Percentiles rank a stretch among this genome's conserved stretches.
Conservation (phyloP, 2,113 vertebrate genomes). For the Rattus rattus region DNA sequence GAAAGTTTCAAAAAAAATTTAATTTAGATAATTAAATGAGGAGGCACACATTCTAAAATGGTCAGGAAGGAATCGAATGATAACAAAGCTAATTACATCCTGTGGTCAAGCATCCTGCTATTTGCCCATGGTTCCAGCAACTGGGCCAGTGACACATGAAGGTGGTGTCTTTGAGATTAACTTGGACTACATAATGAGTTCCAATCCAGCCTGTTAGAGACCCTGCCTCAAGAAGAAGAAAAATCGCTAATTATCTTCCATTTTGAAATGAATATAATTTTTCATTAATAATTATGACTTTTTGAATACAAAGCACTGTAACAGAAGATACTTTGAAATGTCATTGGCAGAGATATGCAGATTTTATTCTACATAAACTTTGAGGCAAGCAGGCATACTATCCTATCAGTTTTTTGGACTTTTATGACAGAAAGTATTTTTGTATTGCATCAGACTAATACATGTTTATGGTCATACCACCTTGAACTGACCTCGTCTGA, state of each 20-base stretch:
- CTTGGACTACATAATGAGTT: background rate
- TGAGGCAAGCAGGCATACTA: background rate
- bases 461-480: background rate
- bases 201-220: background rate
- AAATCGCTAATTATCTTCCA: background rate
- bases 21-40: background rate
- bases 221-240: background rate
- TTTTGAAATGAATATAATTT: constrained; percentile 19
- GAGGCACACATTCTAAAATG: constrained; percentile 11
- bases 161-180: background rate
- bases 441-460: background rate
- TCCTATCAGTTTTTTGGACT: constrained; percentile 21
- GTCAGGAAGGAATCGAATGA: constrained; percentile 15
- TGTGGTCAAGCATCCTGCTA: background rate
- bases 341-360: background rate
- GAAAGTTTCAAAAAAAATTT: background rate
- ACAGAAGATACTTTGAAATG: constrained; percentile 23
- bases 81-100: background rate
- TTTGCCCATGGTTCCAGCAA: background rate
- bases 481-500: background rate
- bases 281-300: constrained; percentile 46
- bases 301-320: background rate
- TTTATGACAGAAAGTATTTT: constrained; percentile 40
- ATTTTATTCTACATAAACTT: constrained; percentile 26
- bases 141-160: background rate